Conservation (phyloP, 2,888 invertebrate species). For the Sarcophaga subvicina region DNA sequence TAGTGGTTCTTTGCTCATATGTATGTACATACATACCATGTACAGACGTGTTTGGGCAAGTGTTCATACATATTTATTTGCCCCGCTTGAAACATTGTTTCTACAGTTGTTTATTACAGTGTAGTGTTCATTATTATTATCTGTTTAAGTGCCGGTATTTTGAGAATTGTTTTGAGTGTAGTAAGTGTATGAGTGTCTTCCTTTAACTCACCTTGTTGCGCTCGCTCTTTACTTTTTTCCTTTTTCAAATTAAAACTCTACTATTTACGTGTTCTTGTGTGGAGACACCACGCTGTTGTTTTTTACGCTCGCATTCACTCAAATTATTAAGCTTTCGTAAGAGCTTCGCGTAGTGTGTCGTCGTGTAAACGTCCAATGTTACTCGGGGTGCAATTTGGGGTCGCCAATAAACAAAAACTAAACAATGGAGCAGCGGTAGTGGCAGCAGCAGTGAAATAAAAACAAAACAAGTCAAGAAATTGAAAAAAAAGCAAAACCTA, state of each 20-base stretch:
- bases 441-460: neutral
- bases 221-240: neutral
- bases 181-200: neutral
- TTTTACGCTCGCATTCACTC: neutral
- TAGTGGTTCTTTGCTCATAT: too few relatives aligned
- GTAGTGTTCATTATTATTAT: neutral
- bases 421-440: conserved; percentile 1
- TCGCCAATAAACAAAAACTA: conserved; percentile 40
- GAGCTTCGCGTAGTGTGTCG: conserved; percentile 55
- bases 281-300: conserved; percentile 49
- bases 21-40: too few relatives aligned
- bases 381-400: conserved; percentile 60
- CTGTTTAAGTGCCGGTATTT: neutral
- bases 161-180: neutral
- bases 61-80: too few relatives aligned
- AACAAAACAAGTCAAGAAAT: neutral
- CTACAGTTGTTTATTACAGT: neutral
- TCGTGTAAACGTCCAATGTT: conserved; percentile 35
- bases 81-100: too few relatives aligned
- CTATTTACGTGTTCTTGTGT: conserved; percentile 30
- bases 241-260: neutral
- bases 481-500: conserved; percentile 6
- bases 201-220: neutral
- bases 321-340: conserved; percentile 58
- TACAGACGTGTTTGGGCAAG: too few relatives aligned